Percentiles rank a stretch among this genome's conserved stretches.
Evolutionary conservation across 2,797 vertebrate species (phyloP).

Genomic region (Arvicola amphibius): DNA sequence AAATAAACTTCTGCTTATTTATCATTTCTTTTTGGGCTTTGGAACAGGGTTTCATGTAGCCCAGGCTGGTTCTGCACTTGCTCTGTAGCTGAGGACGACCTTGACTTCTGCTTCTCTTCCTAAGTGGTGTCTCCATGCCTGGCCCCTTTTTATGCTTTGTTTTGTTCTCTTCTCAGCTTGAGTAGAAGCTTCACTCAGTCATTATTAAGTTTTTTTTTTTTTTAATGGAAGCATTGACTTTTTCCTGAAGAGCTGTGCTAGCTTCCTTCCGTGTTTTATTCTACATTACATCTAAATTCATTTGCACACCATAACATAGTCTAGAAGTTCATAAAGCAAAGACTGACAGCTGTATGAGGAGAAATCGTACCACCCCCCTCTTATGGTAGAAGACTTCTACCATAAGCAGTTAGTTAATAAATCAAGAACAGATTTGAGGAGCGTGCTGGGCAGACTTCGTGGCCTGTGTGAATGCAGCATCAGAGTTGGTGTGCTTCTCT

Average conservation of each 20-base stretch:
- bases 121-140: neutral
- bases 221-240: neutral
- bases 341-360: neutral
- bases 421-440: neutral
- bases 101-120: neutral
- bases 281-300: neutral
- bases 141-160: neutral
- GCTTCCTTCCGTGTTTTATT: neutral
- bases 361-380: neutral
- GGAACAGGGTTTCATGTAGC: neutral
- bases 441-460: neutral
- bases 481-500: neutral
- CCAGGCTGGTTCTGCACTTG: neutral
- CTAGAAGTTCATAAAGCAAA: neutral
- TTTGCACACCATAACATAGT: neutral
- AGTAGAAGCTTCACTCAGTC: neutral
- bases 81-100: neutral
- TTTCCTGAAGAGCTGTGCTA: neutral
- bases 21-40: neutral
- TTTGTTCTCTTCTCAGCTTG: neutral
- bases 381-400: neutral
- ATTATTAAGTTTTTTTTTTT: neutral
- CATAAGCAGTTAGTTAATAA: neutral
- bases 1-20: neutral
- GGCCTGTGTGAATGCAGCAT: neutral